Evolutionary conservation across 2,797 vertebrate species (phyloP).

Genomic region (Scolopax bukidnonensis): DNA sequence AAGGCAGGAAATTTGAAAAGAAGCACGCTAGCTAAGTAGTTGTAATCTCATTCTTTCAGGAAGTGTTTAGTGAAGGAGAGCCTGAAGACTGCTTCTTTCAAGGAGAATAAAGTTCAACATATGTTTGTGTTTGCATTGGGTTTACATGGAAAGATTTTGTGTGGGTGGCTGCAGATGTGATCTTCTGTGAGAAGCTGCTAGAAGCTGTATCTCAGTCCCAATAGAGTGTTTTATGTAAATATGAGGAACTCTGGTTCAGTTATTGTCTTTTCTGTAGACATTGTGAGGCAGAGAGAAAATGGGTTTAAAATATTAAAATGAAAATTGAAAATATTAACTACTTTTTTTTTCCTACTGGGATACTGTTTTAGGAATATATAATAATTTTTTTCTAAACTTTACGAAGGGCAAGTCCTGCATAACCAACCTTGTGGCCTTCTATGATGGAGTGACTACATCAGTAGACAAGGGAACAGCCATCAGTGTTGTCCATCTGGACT

Average conservation of each 20-base stretch:
- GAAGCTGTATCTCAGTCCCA: background rate
- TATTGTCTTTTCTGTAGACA: background rate
- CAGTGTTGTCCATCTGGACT: background rate
- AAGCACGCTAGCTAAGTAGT: background rate
- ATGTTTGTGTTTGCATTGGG: background rate
- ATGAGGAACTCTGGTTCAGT: background rate
- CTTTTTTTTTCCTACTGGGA: background rate
- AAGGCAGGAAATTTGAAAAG: slow-evolving; percentile 16
- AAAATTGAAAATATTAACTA: background rate
- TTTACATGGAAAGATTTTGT: background rate
- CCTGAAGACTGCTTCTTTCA: background rate
- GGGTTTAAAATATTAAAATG: background rate
- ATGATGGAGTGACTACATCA: background rate
- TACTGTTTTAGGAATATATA: background rate
- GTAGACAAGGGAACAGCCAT: background rate
- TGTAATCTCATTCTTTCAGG: background rate
- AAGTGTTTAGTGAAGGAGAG: background rate
- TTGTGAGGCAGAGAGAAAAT: background rate
- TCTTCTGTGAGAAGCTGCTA: background rate
- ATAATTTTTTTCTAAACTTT: background rate
- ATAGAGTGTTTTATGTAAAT: background rate
- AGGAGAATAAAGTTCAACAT: background rate
- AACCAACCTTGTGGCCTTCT: background rate
- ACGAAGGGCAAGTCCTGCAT: background rate
- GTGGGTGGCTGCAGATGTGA: background rate